Evolutionary conservation across 37 sponge, comb jelly and placozoan species (phyloP).

Genomic region (Sycon ciliatum): DNA sequence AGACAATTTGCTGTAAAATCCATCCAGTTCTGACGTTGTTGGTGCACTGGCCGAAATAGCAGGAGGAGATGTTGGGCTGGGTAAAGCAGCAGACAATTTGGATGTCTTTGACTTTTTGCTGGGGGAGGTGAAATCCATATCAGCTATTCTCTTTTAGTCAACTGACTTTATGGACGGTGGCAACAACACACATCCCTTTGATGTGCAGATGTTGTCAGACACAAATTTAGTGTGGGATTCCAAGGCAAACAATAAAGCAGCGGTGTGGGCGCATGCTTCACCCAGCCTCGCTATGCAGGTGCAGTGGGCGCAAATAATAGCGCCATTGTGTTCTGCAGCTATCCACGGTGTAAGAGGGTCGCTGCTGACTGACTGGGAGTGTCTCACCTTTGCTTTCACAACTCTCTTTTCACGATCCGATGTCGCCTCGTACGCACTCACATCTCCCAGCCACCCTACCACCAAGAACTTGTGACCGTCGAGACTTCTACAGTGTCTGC

Average conservation of each 20-base stretch:
- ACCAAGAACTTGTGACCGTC: too few relatives aligned
- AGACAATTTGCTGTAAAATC: constrained; percentile 20
- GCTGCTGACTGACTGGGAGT: constrained; percentile 37
- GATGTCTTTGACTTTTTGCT: constrained; percentile 16
- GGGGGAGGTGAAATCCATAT: constrained; percentile 44
- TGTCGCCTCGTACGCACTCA: too few relatives aligned
- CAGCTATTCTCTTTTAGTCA: constrained; percentile 17
- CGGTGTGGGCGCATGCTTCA: constrained; percentile 55
- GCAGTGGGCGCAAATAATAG: constrained; percentile 49
- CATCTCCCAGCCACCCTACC: too few relatives aligned
- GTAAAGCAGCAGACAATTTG: too few relatives aligned
- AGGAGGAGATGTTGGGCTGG: too few relatives aligned
- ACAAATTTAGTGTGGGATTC: constrained; percentile 25
- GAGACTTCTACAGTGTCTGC: too few relatives aligned
- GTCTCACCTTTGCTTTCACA: constrained; percentile 42
- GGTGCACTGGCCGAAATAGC: constrained; percentile 10
- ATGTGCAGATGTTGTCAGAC: constrained; percentile 28
- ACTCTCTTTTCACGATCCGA: too few relatives aligned
- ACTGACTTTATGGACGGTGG: constrained; percentile 44
- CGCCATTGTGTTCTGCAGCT: constrained; percentile 26
- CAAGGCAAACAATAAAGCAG: constrained; percentile 41
- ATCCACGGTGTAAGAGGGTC: constrained; percentile 44
- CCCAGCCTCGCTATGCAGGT: constrained; percentile 67
- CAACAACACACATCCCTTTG: constrained; percentile 36
- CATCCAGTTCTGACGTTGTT: constrained; percentile 24